Evolutionary conservation across 2,113 vertebrate genomes (phyloP).

Genomic region (Pseudonaja textilis): DNA sequence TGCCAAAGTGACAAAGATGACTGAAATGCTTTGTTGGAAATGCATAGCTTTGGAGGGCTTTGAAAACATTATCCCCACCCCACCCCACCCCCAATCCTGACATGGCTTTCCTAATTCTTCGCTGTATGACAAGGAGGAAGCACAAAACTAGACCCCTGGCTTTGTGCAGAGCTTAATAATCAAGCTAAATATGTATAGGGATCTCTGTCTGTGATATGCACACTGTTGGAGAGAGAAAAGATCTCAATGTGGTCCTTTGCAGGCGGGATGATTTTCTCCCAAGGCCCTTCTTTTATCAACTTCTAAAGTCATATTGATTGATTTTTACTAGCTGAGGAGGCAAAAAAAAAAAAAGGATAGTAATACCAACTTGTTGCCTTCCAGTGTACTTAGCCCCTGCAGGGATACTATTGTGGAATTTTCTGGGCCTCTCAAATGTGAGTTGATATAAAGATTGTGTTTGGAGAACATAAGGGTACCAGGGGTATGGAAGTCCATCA

Average conservation of each 20-base stretch:
- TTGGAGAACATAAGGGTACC: conserved; percentile 45
- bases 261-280: conserved; percentile 60
- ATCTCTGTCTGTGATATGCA: background rate
- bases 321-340: conserved; percentile 39
- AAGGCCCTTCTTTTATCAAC: conserved; percentile 59
- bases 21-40: conserved; percentile 72
- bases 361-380: conserved; percentile 46
- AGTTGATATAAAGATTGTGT: conserved; percentile 33
- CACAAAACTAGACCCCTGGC: background rate
- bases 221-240: background rate
- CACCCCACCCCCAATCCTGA: conserved; percentile 13
- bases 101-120: conserved; percentile 37
- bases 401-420: conserved; percentile 39
- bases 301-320: conserved; percentile 70
- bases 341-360: conserved; percentile 53
- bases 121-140: rapidly evolving
- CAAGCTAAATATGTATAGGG: conserved; percentile 30
- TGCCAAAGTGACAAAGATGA: conserved; percentile 80
- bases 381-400: conserved; percentile 32
- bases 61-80: background rate
- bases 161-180: conserved; percentile 10
- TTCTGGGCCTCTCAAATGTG: conserved; percentile 51
- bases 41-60: conserved; percentile 61
- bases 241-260: background rate
- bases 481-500: conserved; percentile 8